Conservation (phyloP, 2,113 vertebrate species). For the Syngnathus scovelli region DNA sequence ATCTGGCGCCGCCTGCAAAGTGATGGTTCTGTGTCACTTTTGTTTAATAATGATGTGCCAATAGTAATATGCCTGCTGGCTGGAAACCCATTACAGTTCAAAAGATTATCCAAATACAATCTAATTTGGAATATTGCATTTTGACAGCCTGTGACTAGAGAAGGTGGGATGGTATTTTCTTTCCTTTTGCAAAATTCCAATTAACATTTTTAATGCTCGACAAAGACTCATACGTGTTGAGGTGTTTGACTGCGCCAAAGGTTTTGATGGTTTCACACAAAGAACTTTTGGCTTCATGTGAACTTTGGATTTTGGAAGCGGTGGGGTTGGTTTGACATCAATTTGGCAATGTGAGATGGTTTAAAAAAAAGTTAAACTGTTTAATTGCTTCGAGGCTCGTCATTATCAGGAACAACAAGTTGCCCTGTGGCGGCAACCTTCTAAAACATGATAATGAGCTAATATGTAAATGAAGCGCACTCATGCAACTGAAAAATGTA, state of each 20-base stretch:
- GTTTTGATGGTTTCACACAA: slow-evolving; percentile 56
- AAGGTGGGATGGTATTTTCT: slow-evolving; percentile 69
- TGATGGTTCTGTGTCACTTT: slow-evolving; percentile 79
- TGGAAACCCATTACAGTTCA: slow-evolving; percentile 77
- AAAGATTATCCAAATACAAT: slow-evolving; percentile 81
- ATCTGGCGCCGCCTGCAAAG: slow-evolving; percentile 75
- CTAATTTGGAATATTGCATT: slow-evolving; percentile 81
- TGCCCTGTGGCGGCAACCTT: slow-evolving; percentile 24
- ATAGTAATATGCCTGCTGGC: slow-evolving; percentile 75
- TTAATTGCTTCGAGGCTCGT: slow-evolving; percentile 25
- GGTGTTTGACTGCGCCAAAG: slow-evolving; percentile 60
- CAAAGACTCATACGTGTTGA: slow-evolving; percentile 63
- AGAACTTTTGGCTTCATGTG: slow-evolving; percentile 44
- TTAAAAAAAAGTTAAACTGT: slow-evolving; percentile 19
- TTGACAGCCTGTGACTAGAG: slow-evolving; percentile 72
- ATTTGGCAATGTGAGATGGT: slow-evolving; percentile 34
- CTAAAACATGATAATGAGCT: slow-evolving; percentile 13
- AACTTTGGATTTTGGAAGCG: slow-evolving; percentile 58
- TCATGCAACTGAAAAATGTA: slow-evolving; percentile 1
- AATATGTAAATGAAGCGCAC: slow-evolving; percentile 13
- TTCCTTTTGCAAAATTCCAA: slow-evolving; percentile 68
- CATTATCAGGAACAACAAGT: slow-evolving; percentile 33
- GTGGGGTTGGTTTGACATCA: slow-evolving; percentile 39
- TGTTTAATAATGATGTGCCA: slow-evolving; percentile 80
- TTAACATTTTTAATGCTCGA: slow-evolving; percentile 75